Conservation (phyloP, 1,140 invertebrate species). For the Argopecten irradians region DNA sequence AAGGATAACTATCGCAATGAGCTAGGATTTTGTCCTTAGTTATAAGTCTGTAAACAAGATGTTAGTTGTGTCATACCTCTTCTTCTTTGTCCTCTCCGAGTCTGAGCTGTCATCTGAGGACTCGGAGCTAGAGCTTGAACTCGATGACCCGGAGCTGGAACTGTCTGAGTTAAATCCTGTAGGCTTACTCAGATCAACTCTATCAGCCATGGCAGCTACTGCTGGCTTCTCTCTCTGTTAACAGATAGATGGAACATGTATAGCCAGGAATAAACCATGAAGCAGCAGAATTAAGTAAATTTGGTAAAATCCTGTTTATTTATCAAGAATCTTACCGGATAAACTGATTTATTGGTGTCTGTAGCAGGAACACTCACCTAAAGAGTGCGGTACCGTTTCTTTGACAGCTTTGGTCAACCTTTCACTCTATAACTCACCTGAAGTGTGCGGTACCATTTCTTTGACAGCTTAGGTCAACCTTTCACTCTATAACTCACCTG, state of each 20-base stretch:
- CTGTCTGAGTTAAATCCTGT: constrained; percentile 96
- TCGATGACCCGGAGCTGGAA: constrained; percentile 92
- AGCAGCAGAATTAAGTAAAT: neutral
- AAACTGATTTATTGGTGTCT: too few species aligned
- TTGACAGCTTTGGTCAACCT: too few species aligned
- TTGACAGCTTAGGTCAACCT: too few species aligned
- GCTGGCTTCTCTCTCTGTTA: constrained; percentile 84
- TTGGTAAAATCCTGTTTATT: neutral
- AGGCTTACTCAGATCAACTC: constrained; percentile 89
- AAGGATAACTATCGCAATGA: neutral
- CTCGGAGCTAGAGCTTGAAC: constrained; percentile 81
- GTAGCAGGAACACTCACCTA: too few species aligned
- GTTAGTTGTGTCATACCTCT: constrained; percentile 46
- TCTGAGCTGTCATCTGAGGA: constrained; percentile 64
- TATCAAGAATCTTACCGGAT: too few species aligned
- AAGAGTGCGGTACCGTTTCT: too few species aligned
- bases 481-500: neutral
- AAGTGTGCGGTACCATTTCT: too few species aligned
- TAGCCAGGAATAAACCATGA: neutral
- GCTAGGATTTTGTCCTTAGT: neutral
- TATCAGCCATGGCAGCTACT: constrained; percentile 88
- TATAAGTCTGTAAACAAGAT: neutral
- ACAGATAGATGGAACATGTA: neutral
- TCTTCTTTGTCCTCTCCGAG: constrained; percentile 57
- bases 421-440: too few species aligned